Evolutionary conservation across 2,888 invertebrate genomes (phyloP).

Genomic region (Nemotelus nigrinus): DNA sequence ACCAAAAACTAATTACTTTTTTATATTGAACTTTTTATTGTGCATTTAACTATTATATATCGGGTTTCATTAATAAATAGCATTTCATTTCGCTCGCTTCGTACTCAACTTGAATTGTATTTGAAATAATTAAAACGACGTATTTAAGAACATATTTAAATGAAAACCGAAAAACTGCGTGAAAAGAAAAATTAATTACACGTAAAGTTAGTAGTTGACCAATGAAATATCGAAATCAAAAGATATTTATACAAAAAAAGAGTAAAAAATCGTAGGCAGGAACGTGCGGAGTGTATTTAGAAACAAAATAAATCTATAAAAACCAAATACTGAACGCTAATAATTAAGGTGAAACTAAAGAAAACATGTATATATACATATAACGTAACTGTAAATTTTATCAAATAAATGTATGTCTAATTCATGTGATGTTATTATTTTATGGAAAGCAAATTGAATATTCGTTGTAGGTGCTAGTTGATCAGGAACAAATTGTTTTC

Average conservation of each 20-base stretch:
- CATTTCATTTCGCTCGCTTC: too few species aligned
- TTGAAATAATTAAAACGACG: conserved; percentile 1
- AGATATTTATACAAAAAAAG: conserved; percentile 52
- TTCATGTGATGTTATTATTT: not conserved
- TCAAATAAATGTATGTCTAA: conserved; percentile 47
- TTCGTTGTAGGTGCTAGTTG: too few species aligned
- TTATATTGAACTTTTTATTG: too few species aligned
- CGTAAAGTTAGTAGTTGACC: conserved; percentile 49
- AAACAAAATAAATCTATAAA: conserved; percentile 48
- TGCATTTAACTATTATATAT: too few species aligned
- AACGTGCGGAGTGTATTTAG: conserved; percentile 63
- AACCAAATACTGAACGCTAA: conserved; percentile 51
- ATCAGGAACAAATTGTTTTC: too few species aligned
- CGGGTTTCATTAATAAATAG: too few species aligned
- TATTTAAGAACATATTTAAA: conserved; percentile 33
- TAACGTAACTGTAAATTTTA: conserved; percentile 46
- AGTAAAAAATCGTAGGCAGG: conserved; percentile 65
- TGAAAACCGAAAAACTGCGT: conserved; percentile 1
- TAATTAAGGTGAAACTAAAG: conserved; percentile 37
- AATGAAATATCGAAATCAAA: conserved; percentile 52
- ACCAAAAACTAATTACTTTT: too few species aligned
- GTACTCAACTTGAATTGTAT: not conserved
- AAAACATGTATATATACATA: conserved; percentile 43
- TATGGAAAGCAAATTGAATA: too few species aligned
- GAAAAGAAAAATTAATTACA: conserved; percentile 44